Percentiles rank a stretch among this genome's conserved stretches.
These are phyloP conservation scores for Bubo bubo DNA, from an alignment of 2,113 vertebrate species.

Conservation along the genomic window DNA sequence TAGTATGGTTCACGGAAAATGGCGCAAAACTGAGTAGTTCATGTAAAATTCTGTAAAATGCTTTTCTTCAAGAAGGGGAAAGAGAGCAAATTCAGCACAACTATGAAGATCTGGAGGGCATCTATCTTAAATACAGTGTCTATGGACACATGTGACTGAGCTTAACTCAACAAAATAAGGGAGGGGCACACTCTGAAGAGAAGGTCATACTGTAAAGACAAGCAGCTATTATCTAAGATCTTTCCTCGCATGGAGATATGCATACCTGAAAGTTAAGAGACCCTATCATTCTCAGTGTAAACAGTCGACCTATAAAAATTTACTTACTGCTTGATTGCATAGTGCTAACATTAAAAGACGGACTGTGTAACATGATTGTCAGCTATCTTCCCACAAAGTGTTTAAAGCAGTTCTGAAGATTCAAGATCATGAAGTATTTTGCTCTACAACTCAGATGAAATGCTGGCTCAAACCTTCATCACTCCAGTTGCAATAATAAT, in stretches of 20 bases:
- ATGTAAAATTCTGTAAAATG: background rate
- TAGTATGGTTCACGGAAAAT: background rate
- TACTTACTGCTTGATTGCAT: background rate
- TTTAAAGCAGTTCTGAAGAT: background rate
- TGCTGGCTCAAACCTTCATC: background rate
- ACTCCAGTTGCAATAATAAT: background rate
- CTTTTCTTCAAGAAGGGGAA: background rate
- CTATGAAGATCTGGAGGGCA: background rate
- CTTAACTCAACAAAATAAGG: background rate
- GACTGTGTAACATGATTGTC: background rate
- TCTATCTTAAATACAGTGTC: background rate
- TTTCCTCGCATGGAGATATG: background rate
- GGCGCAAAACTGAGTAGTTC: background rate
- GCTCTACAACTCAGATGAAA: background rate
- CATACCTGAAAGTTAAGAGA: background rate
- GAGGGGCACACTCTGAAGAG: background rate
- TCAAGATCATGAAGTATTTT: background rate
- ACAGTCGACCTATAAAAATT: background rate
- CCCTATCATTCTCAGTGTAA: background rate
- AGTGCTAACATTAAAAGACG: background rate
- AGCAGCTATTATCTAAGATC: background rate
- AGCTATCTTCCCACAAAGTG: background rate
- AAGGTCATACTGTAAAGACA: background rate
- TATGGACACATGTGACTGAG: background rate
- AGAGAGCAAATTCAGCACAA: background rate